A percentile compares a stretch with the other conserved stretches of the same genome.
phyloP scores from a whole-genome alignment of 2,888 invertebrate genomes.

The Gastrophysa polygoni region DNA sequence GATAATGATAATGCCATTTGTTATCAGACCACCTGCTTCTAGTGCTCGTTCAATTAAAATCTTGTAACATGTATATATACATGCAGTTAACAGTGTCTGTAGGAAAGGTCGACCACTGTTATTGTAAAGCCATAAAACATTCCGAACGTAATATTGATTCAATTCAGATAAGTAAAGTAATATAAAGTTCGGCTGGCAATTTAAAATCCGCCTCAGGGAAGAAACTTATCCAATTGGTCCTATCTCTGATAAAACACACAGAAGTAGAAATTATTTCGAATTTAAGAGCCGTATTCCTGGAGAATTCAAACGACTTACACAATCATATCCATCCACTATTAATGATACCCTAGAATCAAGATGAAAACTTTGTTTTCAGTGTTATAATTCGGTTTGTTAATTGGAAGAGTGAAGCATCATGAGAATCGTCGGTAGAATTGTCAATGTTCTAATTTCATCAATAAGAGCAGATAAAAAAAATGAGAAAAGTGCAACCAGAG shows the following conservation, averaged over 20 bases:
- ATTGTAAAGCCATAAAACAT: slow-evolving; percentile 55
- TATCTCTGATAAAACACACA: slow-evolving; percentile 58
- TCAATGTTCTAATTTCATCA: no score
- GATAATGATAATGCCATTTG: no score
- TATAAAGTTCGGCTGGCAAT: slow-evolving; percentile 58
- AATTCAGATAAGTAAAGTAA: slow-evolving; percentile 60
- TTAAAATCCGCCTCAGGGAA: slow-evolving; percentile 58
- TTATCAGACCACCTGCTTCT: no score
- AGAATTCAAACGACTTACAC: slow-evolving; percentile 43
- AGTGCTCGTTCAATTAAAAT: no score
- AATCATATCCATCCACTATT: slow-evolving; percentile 33
- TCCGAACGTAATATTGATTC: slow-evolving; percentile 55
- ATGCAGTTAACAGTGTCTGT: no score
- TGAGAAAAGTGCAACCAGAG: no score
- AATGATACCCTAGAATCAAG: slow-evolving; percentile 17
- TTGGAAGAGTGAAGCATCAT: slow-evolving; percentile 1
- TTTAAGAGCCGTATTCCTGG: slow-evolving; percentile 48
- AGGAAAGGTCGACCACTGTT: slow-evolving; percentile 47
- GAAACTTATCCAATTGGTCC: slow-evolving; percentile 58
- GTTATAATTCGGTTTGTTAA: slow-evolving; percentile 3
- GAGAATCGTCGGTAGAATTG: not conserved
- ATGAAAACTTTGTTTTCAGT: slow-evolving; percentile 21
- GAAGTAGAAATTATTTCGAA: slow-evolving; percentile 55
- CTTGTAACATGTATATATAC: no score
- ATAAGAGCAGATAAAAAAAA: no score